Percentiles rank a stretch among this genome's conserved stretches.
Evolutionary conservation across 2,888 invertebrate species (phyloP).

Genomic region (Drosophila nr. perissopoda): DNA sequence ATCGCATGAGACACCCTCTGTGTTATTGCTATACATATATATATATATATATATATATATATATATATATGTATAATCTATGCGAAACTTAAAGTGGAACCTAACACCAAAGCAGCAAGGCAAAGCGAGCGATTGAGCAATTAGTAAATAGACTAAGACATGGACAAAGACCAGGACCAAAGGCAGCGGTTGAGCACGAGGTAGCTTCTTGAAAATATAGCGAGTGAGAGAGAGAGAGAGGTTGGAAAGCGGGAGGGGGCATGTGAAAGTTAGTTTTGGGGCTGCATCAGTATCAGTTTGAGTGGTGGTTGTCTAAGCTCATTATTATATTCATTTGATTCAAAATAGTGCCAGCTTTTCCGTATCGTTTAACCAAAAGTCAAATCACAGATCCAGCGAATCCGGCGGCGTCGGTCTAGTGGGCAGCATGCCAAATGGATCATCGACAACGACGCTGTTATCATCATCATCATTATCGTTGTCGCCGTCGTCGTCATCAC

Average conservation of each 20-base stretch:
- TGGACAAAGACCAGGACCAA: conserved; percentile 1
- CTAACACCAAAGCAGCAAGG: neutral
- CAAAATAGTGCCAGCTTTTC: conserved; percentile 53
- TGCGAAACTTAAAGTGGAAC: conserved; percentile 1
- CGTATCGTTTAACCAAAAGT: conserved; percentile 76
- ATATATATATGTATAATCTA: neutral
- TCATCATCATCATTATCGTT: conserved; percentile 31
- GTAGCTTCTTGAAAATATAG: conserved; percentile 47
- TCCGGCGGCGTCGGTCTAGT: conserved; percentile 87
- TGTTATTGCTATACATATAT: neutral
- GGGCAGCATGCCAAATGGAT: conserved; percentile 87
- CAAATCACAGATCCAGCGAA: conserved; percentile 85
- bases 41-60: neutral
- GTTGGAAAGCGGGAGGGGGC: neutral
- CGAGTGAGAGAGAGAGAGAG: neutral
- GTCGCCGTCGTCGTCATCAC: neutral
- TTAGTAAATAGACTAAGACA: conserved; percentile 4
- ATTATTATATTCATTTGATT: conserved; percentile 31
- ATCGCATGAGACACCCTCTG: conserved; percentile 13
- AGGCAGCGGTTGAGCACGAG: conserved; percentile 59
- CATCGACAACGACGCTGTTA: conserved; percentile 82
- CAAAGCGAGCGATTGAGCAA: conserved; percentile 13
- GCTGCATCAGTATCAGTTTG: conserved; percentile 26
- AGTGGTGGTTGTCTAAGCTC: conserved; percentile 61
- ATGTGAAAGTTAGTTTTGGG: neutral